phyloP scores from a whole-genome alignment of 1,140 invertebrate genomes.

The Trichonephila clavata region DNA sequence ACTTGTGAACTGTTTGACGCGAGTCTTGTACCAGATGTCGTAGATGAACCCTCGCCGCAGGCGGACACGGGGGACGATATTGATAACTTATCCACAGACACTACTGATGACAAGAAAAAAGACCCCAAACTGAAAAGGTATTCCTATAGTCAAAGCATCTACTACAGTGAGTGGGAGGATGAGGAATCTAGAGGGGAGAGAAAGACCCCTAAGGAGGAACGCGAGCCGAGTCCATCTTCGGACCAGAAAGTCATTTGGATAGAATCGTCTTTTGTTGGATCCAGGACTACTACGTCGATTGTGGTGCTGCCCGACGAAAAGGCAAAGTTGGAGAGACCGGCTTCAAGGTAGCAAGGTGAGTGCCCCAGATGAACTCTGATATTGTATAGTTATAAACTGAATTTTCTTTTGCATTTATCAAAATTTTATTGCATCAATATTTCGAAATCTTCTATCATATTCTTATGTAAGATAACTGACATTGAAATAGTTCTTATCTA shows the following conservation, averaged over 20 bases:
- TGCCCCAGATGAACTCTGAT: too few relatives aligned
- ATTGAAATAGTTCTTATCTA: too few relatives aligned
- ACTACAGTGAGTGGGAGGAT: constrained; percentile 68
- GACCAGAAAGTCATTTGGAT: constrained; percentile 74
- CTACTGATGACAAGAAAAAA: constrained; percentile 46
- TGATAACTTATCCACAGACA: constrained; percentile 66
- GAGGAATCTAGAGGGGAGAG: constrained; percentile 65
- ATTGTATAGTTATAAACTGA: too few relatives aligned
- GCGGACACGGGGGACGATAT: constrained; percentile 71
- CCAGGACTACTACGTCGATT: constrained; percentile 74
- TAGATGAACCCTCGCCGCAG: constrained; percentile 45
- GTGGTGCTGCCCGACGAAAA: constrained; percentile 58
- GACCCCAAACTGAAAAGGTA: constrained; percentile 62
- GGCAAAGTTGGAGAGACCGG: constrained; percentile 58
- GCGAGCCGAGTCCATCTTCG: constrained; percentile 25
- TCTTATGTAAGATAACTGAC: too few relatives aligned
- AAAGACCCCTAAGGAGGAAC: neutral
- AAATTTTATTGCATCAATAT: too few relatives aligned
- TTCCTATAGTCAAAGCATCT: constrained; percentile 72
- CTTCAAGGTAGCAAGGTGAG: constrained; percentile 75
- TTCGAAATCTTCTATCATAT: too few relatives aligned
- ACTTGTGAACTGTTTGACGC: constrained; percentile 67
- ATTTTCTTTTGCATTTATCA: too few relatives aligned
- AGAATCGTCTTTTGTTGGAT: constrained; percentile 76
- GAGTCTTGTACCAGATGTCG: constrained; percentile 1